Base-by-base conservation (phyloP, 2,797 vertebrate genomes). In the Malacoctenus gilli region DNA sequence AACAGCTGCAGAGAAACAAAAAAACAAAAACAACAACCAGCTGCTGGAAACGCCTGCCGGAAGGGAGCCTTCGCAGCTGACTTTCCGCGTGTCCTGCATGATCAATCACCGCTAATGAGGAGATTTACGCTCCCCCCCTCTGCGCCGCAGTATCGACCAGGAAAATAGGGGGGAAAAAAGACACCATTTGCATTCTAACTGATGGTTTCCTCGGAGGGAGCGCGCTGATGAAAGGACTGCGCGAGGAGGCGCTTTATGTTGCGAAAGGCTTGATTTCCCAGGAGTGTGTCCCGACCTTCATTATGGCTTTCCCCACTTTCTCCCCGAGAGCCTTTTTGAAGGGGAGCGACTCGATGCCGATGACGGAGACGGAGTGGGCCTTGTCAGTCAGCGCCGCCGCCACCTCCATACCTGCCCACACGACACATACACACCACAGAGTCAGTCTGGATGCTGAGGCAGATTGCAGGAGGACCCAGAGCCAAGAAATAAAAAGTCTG, bases 311-410 rank as follows among this genome's bases (percentile, higher is more conserved):
- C 53, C 97, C 96, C 39, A 99, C 93, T 56, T 94, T 96, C 79
- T 97, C 95, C 43, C 97, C 97, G 4, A 99, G 92, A 82, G 93
- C 94, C 77, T 91, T 93, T 84, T 93, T 93, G 84, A 98, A 99
- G 2, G 97, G 96, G 0, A 95, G 88, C 3, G 95, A 87, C 69
- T 98, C 96, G 31, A 95, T 89, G 68, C 97, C 96, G 19, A 99
- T 95, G 85, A 99, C 73, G 0, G 97, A 99, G 69, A 99, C 95
- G 0, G 97, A 98, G 76, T 99, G 97, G 37, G 97, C 96, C 75
- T 97, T 96, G 81, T 98, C 96, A 0, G 95, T 89, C 0, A 99
- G 91, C 42, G 95, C 98, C 28, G 96, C 95, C 0, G 96, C 96
- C 68, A 98, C 96, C 77, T 98, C 97, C 97, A 99, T 98, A 52